Base-by-base conservation (phyloP, 2,888 invertebrate species). In the Apodemia mormo region DNA sequence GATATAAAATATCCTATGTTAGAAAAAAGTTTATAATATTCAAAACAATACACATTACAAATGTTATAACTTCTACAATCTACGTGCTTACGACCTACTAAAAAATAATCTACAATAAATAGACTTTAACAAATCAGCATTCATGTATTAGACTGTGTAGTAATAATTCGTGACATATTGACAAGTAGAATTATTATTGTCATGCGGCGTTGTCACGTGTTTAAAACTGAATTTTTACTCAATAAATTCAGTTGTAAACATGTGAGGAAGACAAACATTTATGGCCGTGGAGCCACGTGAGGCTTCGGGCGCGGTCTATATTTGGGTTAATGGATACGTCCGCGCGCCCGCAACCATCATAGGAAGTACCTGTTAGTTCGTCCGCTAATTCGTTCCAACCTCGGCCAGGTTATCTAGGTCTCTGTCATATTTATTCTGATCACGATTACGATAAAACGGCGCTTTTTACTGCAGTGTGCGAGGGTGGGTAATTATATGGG, bases 301-400 rank as follows among this genome's bases (percentile, higher is more conserved):
- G 83, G 80, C 80, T 81, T 83, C 87, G 88, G 91, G 90, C 85
- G 91, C 82, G 92, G 91, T 88, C 88, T 92, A 90, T 90, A 92
- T 93, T 91, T 92, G 91, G 93, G 93, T 92, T 92, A 93, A 92
- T 93, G 87, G 92, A 89, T 90, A 90, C 92, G 91, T 92, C 93
- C 93, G 91, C 86, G 82, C 85, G 70, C 80, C 82, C 81, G 87
- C 81, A 80, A 82, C 82, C 83, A 84, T 79, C 83, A 89, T 89
- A 85, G 92, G 92, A 92, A 90, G 92, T 92, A 89, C 88, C 90
- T 87, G 91, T 90, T 91, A 89, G 90, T 79, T 81, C 80, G 80
- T 80, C 79, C 83, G 87, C 81, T 80, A 78, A 74, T 75, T 74
- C 71, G 70, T 66, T 68, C 81, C 78, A 79, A 79, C 81, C 84